A percentile compares a stretch with the other conserved stretches of the same genome.
phyloP scores from a whole-genome alignment of 2,888 invertebrate species.

The Rotaria sp. region DNA sequence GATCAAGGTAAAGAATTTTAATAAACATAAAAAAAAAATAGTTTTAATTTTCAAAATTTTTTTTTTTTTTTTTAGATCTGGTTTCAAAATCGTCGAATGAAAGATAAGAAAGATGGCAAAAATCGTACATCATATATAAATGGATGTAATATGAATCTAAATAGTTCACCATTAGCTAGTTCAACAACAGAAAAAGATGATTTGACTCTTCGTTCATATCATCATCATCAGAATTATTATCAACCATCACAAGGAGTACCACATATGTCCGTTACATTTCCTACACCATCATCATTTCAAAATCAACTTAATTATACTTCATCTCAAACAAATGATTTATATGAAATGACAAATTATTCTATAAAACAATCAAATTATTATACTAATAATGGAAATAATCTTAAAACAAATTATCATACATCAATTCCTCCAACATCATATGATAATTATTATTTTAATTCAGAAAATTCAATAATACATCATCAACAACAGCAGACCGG shows the following conservation, averaged over 20 bases:
- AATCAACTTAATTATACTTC: background rate
- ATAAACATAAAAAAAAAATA: background rate
- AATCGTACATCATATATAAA: conserved; percentile 16
- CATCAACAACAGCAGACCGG: background rate
- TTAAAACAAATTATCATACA: background rate
- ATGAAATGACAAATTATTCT: background rate
- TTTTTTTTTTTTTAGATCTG: conserved; percentile 41
- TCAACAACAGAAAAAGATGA: conserved; percentile 24
- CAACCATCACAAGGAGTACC: background rate
- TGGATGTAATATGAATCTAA: background rate
- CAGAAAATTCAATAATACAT: background rate
- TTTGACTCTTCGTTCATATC: background rate
- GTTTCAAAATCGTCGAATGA: conserved; percentile 54
- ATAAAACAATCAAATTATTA: background rate
- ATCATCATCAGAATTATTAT: background rate
- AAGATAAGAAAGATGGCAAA: conserved; percentile 53
- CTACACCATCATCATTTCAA: background rate
- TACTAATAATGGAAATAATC: background rate
- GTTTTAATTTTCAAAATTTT: conserved; percentile 37
- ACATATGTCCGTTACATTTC: background rate
- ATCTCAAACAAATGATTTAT: background rate
- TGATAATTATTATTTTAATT: background rate
- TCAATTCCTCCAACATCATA: background rate
- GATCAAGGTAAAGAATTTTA: conserved; percentile 23
- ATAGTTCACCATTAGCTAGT: background rate